Base-by-base conservation (phyloP, 2,888 invertebrate species). In the Phyllotreta cruciferae region DNA sequence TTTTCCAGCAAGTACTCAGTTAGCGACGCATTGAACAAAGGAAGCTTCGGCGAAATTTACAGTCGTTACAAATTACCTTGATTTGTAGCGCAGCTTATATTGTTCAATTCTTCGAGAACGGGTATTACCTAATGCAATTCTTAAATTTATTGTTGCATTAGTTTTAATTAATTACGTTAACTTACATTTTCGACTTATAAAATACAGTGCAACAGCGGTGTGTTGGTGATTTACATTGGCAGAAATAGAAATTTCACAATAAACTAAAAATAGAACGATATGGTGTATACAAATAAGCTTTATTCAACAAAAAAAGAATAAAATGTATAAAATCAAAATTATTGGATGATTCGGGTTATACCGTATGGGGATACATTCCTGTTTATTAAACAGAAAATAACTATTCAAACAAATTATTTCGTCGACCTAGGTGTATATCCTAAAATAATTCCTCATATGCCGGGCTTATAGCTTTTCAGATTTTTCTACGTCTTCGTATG, bases 131-230 rank as follows among this genome's bases (percentile, higher is more conserved):
- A 24, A 24, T 24, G 24, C 24, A 24, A 24, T 24, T 24, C 24
- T 24, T 24, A 24, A 24, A 24, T 24, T 24, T 24, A 24, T 24
- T 4, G 24, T 24, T 47, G 24, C 47, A 47, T 47, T 47, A 47
- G 24, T 10, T 47, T 9, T 2, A 10, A 9, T 9, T 10, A 13
- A 24, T 47, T 47, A 47, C 47, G 47, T 47, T 47, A 47, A 47
- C 14, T 47, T 50, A 50, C 14, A 49, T 49, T 49, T 35, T 36
- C 37, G 8, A 24, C n/a, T 47, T 9, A 35, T 36, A 50, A 50
- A 50, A 36, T 50, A 35, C 50, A 36, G 50, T 50, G 50, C 50
- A 50, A 35, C 50, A 50, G 14, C 36, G 10, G 50, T 50, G 24
- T 24, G 36, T 50, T 50, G 7, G 50, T 50, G 50, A 35, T 14